A percentile compares a stretch with the other conserved stretches of the same genome.
Evolutionary conservation across 2,797 vertebrate species (phyloP).

Genomic region (Eulemur albifrons): DNA sequence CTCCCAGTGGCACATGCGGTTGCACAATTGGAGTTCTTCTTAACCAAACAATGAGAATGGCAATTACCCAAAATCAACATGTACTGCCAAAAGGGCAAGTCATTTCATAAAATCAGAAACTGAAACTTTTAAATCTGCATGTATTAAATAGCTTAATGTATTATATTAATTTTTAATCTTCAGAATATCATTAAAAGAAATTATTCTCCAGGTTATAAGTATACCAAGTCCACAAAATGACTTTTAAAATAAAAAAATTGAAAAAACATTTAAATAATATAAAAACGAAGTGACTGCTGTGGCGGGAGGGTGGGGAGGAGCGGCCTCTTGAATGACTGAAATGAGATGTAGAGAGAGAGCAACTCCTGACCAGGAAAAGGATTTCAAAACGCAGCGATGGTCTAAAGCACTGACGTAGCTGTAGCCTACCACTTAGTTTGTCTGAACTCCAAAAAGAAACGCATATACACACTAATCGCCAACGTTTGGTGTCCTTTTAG

Average conservation of each 20-base stretch:
- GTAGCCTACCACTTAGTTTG: neutral
- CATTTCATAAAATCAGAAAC: conserved; percentile 11
- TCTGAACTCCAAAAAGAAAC: conserved; percentile 46
- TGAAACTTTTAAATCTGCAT: neutral
- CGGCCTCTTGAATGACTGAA: no score
- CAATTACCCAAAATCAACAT: neutral
- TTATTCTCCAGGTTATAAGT: conserved; percentile 12
- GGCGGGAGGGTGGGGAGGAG: no score
- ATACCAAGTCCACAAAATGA: neutral
- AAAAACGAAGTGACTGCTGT: no score
- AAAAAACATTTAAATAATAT: no score
- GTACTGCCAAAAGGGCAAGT: neutral
- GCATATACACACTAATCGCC: neutral
- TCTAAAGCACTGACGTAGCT: neutral
- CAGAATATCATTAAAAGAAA: neutral
- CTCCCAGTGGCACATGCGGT: neutral
- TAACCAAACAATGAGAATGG: neutral
- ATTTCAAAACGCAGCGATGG: neutral
- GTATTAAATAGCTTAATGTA: neutral
- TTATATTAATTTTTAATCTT: neutral
- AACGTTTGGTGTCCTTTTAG: conserved; percentile 83
- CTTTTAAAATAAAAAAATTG: conserved; percentile 2
- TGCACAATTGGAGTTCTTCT: neutral
- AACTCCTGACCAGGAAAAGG: no score
- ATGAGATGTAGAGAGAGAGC: no score